Evolutionary conservation across 2,888 invertebrate species (phyloP).

Genomic region (Zele albiditarsus): DNA sequence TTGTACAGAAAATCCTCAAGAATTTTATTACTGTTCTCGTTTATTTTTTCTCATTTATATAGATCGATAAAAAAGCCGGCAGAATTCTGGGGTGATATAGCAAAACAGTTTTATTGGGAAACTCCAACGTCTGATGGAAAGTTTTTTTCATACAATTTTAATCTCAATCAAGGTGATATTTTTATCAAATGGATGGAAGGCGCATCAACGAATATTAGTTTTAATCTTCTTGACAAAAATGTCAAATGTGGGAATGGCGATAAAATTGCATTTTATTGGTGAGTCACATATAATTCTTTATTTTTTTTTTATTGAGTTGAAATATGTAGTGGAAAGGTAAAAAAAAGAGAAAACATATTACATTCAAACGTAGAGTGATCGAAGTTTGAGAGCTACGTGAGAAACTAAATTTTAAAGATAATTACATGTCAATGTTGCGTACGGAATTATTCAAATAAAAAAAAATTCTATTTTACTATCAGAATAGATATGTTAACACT

Average conservation of each 20-base stretch:
- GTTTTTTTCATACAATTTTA: constrained; percentile 93
- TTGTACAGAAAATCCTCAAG: constrained; percentile 2
- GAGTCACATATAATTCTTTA: constrained; percentile 69
- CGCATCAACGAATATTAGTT: constrained; percentile 95
- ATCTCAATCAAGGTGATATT: constrained; percentile 90
- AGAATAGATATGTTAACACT: too few species aligned
- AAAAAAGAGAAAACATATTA: background rate
- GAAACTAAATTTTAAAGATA: too few species aligned
- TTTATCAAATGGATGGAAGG: constrained; percentile 97
- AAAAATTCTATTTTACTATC: too few species aligned
- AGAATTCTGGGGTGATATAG: constrained; percentile 94
- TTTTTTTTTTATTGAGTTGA: background rate
- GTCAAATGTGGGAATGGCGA: constrained; percentile 92
- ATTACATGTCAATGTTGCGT: too few species aligned
- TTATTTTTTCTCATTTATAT: background rate
- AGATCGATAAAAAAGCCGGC: constrained; percentile 89
- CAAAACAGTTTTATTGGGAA: constrained; percentile 96
- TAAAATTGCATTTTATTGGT: constrained; percentile 96
- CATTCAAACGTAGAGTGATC: too few species aligned
- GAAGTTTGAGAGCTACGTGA: too few species aligned
- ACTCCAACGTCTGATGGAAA: constrained; percentile 82
- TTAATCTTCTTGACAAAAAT: constrained; percentile 94
- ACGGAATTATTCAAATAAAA: too few species aligned
- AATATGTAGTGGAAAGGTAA: background rate
- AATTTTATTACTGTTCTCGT: background rate